phyloP scores from a whole-genome alignment of 1,140 invertebrate genomes.

The Diuraphis noxia region DNA sequence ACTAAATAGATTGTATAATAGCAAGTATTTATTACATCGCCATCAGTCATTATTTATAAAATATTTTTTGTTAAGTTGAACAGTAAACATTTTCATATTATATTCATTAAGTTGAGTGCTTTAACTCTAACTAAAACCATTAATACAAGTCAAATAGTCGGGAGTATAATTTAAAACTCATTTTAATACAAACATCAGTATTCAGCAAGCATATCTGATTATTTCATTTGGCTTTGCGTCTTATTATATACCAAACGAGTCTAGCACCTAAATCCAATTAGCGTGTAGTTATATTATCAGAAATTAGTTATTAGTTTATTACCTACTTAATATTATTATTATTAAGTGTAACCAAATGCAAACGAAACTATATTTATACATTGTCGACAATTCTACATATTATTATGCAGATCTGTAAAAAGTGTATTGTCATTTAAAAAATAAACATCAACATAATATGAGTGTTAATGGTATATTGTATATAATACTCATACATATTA shows the following conservation, averaged over 20 bases:
- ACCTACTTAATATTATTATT: background rate
- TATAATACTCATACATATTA: background rate
- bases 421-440: background rate
- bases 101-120: background rate
- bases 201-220: background rate
- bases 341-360: background rate
- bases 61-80: background rate
- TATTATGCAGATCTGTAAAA: background rate
- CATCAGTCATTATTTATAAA: background rate
- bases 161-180: background rate
- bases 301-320: background rate
- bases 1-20: too few species aligned
- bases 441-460: background rate
- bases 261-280: background rate
- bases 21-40: background rate
- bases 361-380: background rate
- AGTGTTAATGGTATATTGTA: too few species aligned
- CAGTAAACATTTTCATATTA: background rate
- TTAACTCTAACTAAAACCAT: background rate
- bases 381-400: background rate
- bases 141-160: background rate
- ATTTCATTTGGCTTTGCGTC: background rate
- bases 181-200: background rate
- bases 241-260: background rate
- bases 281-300: background rate